Evolutionary conservation across 2,888 invertebrate species (phyloP).

Genomic region (Agrilus mali): DNA sequence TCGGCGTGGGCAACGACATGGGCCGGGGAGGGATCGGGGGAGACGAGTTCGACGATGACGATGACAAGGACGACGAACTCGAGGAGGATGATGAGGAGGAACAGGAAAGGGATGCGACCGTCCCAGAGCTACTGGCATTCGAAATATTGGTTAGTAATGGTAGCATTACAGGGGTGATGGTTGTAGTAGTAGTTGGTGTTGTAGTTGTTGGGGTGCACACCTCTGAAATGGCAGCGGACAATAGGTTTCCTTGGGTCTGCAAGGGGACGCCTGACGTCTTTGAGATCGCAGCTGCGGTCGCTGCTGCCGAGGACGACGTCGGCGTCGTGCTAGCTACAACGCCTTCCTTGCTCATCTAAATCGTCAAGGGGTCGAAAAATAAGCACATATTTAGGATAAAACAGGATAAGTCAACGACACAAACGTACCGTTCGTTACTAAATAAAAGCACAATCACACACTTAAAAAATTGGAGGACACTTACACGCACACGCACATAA

Average conservation of each 20-base stretch:
- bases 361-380: constrained; percentile 28
- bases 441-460: constrained; percentile 10
- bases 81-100: constrained; percentile 1
- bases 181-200: constrained; percentile 8
- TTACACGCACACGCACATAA: constrained; percentile 2
- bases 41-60: constrained; percentile 20
- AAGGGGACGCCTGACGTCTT: constrained; percentile 12
- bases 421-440: neutral
- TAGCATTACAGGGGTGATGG: constrained; percentile 27
- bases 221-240: constrained; percentile 29
- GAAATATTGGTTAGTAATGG: constrained; percentile 10
- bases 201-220: constrained; percentile 31
- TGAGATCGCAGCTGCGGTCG: constrained; percentile 19
- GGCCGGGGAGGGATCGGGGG: constrained; percentile 12
- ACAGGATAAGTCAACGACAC: neutral
- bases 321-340: constrained; percentile 26
- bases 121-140: constrained; percentile 24
- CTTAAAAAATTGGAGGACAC: constrained; percentile 1
- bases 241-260: constrained; percentile 8
- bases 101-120: constrained; percentile 9
- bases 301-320: constrained; percentile 34
- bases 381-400: constrained; percentile 13
- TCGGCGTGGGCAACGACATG: constrained; percentile 16
- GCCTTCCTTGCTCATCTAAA: constrained; percentile 43
- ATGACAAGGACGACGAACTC: constrained; percentile 11